Base-by-base conservation (phyloP, 2,888 invertebrate genomes). In the Drosophila kuntzei region DNA sequence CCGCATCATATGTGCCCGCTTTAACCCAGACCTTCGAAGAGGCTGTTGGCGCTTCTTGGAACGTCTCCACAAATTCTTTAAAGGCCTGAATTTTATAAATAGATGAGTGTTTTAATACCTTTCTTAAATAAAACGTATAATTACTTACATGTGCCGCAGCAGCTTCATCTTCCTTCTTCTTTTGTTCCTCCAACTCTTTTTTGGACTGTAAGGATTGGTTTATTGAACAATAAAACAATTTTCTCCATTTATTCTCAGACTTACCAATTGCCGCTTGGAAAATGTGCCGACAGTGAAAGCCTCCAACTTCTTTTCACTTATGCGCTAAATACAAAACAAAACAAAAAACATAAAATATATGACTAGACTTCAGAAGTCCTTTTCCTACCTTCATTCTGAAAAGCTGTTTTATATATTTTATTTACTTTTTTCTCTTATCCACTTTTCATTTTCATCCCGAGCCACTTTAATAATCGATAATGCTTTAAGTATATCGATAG, bases 51-150 rank as follows among this genome's bases (percentile, higher is more conserved):
- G 95, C 95, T 81, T 98, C 98, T 94, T 98, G 97, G 93, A 99
- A 99, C 7, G 98, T 98, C 80, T 98, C 98, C 43, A 99, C 97
- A 94, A 99, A 99, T 92, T 99, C 98, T 94, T 98, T 97, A 92
- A 98, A 99, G 0, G 97, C 98, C 96, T 96, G 44, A 4, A 12
- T 1, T 27, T 3, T 7, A 18, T 11, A 20, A 22, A 29, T 7
- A 2, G 0, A 39, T 2, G 0, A 37, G 20, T 14, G 2, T 12
- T 27, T 9, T 18, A 18, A 7, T 12, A 11, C 1, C 11, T 18
- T 1, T 12, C 5, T 25, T 25, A 5, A n/a, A 9, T 3, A 18
- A 14, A 4, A 0, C 7, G 11, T 16, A 16, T 2, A 12, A 6
- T 20, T 46, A 92, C 93, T 93, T 93, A 97, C 97, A 93, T 97